Base-by-base conservation (phyloP, 37 sponge, comb jelly and placozoan species). In the Halichondria panicea region DNA sequence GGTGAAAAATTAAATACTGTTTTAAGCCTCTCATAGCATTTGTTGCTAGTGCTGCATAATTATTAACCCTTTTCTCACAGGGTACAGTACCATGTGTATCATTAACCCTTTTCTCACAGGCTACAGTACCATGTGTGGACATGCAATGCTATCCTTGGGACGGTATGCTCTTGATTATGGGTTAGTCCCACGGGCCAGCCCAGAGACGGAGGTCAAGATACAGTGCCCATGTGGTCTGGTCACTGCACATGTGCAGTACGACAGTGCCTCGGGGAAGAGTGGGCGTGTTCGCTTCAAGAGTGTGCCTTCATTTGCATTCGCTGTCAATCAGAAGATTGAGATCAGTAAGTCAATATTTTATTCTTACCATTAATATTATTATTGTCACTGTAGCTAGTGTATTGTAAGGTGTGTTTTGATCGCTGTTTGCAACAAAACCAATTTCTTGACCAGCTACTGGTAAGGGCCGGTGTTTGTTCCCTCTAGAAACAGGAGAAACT, bases 41-140 rank as follows among this genome's bases (percentile, higher is more conserved):
- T n/a, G n/a, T n/a, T n/a, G n/a, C n/a, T n/a, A n/a, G n/a, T n/a
- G n/a, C n/a, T n/a, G n/a, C n/a, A n/a, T n/a, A n/a, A n/a, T n/a
- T n/a, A n/a, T n/a, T 11, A 15, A 11, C 52, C 52, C 11, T 48
- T 48, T 15, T 48, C 52, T 48, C 11, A 15, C 52, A 48, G 11
- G 52, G 15, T 11, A 48, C 15, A 48, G 11, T 48, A 18, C 62
- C 38, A 15, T 35, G 41, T 38, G 62, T 60, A 28, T 50, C 18
- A 21, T 1, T 37, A 11, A 22, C 22, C 30, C 3, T 43, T 41
- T 46, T 13, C 79, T n/a, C 43, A 13, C 61, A 92, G 92, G 89
- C 30, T 94, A 83, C 61, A 82, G 87, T 69, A 89, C 88, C 32
- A 94, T 94, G 94, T 94, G 94, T 78, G 90, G 94, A 2, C 90